phyloP scores from a whole-genome alignment of 2,888 invertebrate species.

The Fragum whitleyi region DNA sequence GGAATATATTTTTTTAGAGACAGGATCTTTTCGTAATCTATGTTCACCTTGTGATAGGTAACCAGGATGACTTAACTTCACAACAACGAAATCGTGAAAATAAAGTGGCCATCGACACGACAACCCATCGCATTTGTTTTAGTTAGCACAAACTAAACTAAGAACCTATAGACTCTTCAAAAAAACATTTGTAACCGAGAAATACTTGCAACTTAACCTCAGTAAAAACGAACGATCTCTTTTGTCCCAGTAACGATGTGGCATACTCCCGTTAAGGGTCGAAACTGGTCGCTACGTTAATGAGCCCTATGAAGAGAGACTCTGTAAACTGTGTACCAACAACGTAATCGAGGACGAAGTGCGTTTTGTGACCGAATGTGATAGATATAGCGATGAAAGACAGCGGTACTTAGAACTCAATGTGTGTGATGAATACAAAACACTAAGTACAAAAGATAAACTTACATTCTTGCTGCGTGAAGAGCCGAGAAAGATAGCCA shows the following conservation, averaged over 20 bases:
- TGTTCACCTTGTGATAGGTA: too few species aligned
- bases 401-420: not conserved
- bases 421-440: not conserved
- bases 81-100: too few species aligned
- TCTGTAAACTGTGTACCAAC: constrained; percentile 28
- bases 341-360: constrained; percentile 26
- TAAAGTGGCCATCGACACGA: too few species aligned
- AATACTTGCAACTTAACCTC: constrained; percentile 9
- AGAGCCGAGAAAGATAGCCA: not conserved
- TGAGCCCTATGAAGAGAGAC: constrained; percentile 26
- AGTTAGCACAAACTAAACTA: too few species aligned
- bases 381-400: constrained; percentile 21
- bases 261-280: constrained; percentile 32
- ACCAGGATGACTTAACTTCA: not conserved
- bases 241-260: constrained; percentile 30
- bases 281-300: constrained; percentile 39
- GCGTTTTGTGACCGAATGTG: constrained; percentile 29
- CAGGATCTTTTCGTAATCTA: too few species aligned
- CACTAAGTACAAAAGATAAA: constrained; percentile 25
- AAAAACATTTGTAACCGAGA: not conserved
- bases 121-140: too few species aligned
- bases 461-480: too few species aligned
- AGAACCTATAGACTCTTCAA: constrained; percentile 29
- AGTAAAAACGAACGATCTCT: constrained; percentile 23
- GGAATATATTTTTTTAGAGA: too few species aligned